Evolutionary conservation across 2,797 vertebrate genomes (phyloP).

Genomic region (Siniperca scherzeri): DNA sequence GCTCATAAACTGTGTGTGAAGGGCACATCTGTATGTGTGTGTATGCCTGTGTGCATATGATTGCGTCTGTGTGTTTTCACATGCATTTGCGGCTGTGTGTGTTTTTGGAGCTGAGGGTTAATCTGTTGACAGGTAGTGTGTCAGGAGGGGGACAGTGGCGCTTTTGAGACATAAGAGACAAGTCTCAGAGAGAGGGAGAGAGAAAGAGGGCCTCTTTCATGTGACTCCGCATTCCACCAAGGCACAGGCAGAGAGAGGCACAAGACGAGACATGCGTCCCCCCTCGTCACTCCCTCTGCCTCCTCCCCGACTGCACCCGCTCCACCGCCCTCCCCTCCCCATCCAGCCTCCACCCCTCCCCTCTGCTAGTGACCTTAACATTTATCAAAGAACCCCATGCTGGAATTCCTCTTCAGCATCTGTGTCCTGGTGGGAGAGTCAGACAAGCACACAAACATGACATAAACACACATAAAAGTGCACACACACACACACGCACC

Average conservation of each 20-base stretch:
- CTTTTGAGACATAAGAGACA: constrained; percentile 84
- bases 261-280: constrained; percentile 89
- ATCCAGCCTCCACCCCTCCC: constrained; percentile 67
- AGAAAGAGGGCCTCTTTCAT: constrained; percentile 85
- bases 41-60: constrained; percentile 10
- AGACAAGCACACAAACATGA: constrained; percentile 87
- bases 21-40: constrained; percentile 54
- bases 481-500: constrained; percentile 87
- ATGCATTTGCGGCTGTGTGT: constrained; percentile 53
- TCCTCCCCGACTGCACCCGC: constrained; percentile 40
- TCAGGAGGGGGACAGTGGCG: constrained; percentile 80
- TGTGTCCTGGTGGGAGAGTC: constrained; percentile 87
- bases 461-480: constrained; percentile 79
- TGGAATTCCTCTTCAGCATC: constrained; percentile 92
- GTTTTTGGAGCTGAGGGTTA: constrained; percentile 66
- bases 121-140: constrained; percentile 84
- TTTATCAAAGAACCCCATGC: constrained; percentile 92
- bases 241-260: constrained; percentile 88
- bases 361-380: constrained; percentile 91
- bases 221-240: constrained; percentile 87
- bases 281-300: constrained; percentile 72
- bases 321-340: constrained; percentile 46
- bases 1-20: constrained; percentile 37
- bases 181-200: constrained; percentile 70
- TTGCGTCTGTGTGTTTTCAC: constrained; percentile 43